These are phyloP conservation scores for Lepidurus couesii DNA, from an alignment of 1,140 invertebrate genomes.

Conservation along the genomic window DNA sequence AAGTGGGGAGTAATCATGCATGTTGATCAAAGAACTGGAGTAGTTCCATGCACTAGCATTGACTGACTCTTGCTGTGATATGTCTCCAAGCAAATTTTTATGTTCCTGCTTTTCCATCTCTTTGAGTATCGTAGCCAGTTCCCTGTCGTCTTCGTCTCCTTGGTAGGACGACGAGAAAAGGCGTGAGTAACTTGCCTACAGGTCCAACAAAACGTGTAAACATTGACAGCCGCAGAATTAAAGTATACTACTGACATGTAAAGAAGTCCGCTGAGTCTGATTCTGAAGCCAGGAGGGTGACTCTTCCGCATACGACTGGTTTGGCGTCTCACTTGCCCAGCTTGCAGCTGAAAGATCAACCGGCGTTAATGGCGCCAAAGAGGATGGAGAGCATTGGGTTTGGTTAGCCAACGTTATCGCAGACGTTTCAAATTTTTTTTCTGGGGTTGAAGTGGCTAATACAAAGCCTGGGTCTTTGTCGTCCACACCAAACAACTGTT, in stretches of 20 bases:
- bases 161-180: background rate
- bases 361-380: background rate
- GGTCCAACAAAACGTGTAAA: background rate
- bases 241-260: background rate
- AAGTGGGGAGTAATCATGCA: constrained; percentile 30
- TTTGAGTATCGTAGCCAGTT: background rate
- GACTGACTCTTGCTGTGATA: background rate
- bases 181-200: background rate
- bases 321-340: background rate
- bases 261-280: background rate
- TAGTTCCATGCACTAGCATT: constrained; percentile 10
- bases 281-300: background rate
- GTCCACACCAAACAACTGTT: background rate
- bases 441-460: background rate
- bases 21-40: constrained; percentile 18
- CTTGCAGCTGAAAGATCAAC: background rate
- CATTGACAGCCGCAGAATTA: background rate
- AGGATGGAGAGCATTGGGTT: background rate
- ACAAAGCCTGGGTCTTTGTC: background rate
- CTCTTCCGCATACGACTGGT: background rate
- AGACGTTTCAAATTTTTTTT: background rate
- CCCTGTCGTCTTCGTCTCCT: background rate
- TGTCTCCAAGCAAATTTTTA: background rate
- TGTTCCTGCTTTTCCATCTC: constrained; percentile 4
- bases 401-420: background rate